Percentiles rank a stretch among this genome's conserved stretches.
Evolutionary conservation across 1,140 invertebrate species (phyloP).

Genomic region (Aphidius ervi): DNA sequence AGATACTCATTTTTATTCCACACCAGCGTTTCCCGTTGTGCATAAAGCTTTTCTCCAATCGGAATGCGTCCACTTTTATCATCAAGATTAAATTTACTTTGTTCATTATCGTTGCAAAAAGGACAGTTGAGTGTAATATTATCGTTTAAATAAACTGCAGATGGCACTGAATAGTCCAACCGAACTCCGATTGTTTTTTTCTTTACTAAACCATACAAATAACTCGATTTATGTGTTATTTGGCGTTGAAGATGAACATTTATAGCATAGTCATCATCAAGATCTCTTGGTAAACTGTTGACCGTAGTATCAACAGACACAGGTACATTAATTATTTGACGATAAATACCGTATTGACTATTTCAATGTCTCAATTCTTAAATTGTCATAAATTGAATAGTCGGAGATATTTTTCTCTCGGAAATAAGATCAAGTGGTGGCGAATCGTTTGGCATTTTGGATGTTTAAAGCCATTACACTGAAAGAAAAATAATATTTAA

Average conservation of each 20-base stretch:
- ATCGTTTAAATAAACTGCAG: not conserved
- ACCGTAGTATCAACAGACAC: not conserved
- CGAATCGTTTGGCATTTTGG: too few species aligned
- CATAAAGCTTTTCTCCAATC: not conserved
- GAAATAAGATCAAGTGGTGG: not conserved
- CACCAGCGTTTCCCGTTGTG: not conserved
- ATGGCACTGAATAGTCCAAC: not conserved
- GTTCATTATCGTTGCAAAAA: not conserved
- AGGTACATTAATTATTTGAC: conserved; percentile 2
- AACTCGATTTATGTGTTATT: not conserved
- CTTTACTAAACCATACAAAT: not conserved
- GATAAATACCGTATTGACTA: conserved; percentile 1
- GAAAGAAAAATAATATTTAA: too few species aligned
- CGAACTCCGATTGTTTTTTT: not conserved
- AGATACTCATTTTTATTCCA: conserved; percentile 3
- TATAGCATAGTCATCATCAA: conserved; percentile 2
- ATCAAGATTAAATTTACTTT: too few species aligned
- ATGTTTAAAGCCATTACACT: too few species aligned
- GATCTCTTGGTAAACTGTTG: not conserved
- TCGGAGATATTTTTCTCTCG: not conserved
- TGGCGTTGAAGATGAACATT: not conserved
- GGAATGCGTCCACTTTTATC: not conserved
- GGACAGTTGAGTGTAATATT: not conserved
- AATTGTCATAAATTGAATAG: not conserved
- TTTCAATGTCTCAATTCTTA: not conserved